A percentile compares a stretch with the other conserved stretches of the same genome.
These are phyloP conservation scores for Tenebrio molitor DNA, from an alignment of 1,140 invertebrate genomes.

Conservation along the genomic window DNA sequence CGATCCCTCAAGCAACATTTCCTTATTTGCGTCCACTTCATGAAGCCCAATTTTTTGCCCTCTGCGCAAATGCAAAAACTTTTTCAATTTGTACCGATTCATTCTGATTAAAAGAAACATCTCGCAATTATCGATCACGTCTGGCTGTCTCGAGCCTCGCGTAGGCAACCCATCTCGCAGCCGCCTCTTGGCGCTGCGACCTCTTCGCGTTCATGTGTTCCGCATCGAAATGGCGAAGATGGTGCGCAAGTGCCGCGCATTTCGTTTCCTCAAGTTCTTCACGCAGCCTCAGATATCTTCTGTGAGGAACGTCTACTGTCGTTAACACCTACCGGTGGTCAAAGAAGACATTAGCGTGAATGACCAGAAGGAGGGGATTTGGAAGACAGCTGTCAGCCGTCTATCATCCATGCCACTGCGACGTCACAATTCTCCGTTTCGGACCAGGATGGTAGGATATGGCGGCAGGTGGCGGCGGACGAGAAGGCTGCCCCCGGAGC, in stretches of 20 bases:
- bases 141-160: no score
- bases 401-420: constrained; percentile 64
- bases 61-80: background rate
- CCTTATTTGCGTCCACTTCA: no score
- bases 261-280: constrained; percentile 42
- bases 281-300: constrained; percentile 38
- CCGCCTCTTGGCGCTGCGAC: background rate
- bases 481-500: no score
- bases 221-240: constrained; percentile 51
- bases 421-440: constrained; percentile 64
- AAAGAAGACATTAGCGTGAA: constrained; percentile 30
- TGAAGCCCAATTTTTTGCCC: no score
- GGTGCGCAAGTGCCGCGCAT: constrained; percentile 50
- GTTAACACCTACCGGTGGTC: constrained; percentile 33
- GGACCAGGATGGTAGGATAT: constrained; percentile 56
- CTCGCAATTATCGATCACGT: background rate
- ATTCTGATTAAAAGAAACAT: background rate
- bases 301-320: constrained; percentile 13
- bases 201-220: constrained; percentile 25
- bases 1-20: background rate
- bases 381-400: constrained; percentile 64
- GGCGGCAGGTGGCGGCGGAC: constrained; percentile 13
- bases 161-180: background rate
- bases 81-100: background rate
- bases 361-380: constrained; percentile 38